A percentile compares a stretch with the other conserved stretches of the same genome.
These are phyloP conservation scores for Taenaris catops DNA, from an alignment of 2,888 invertebrate species.

Conservation along the genomic window DNA sequence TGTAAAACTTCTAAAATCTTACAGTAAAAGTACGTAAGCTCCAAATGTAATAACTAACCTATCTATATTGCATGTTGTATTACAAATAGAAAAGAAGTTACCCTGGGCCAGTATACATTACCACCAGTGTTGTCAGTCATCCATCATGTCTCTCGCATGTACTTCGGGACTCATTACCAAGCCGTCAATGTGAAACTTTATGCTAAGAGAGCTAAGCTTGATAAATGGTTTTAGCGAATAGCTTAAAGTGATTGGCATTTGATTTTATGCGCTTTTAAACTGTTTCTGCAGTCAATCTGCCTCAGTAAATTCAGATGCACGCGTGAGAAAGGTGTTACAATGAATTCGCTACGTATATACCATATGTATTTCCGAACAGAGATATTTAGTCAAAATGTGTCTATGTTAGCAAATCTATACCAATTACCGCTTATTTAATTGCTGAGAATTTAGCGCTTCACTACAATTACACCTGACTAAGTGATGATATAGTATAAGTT, in stretches of 20 bases:
- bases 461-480: no score
- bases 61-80: no score
- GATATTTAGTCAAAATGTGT: no score
- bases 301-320: neutral
- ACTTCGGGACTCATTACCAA: conserved; percentile 18
- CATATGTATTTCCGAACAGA: no score
- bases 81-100: conserved; percentile 6
- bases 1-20: no score
- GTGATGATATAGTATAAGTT: no score
- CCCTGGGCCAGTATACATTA: conserved; percentile 14
- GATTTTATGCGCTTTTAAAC: conserved; percentile 11
- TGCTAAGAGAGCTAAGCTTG: conserved; percentile 17
- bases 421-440: no score
- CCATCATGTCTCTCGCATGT: conserved; percentile 14
- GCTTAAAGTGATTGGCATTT: conserved; percentile 18
- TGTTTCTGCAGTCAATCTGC: conserved; percentile 3
- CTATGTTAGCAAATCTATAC: no score
- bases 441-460: no score
- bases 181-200: conserved; percentile 19
- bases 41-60: no score
- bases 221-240: conserved; percentile 22
- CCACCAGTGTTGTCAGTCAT: conserved; percentile 19
- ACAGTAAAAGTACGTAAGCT: no score
- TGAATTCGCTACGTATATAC: no score
- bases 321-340: neutral